phyloP scores from a whole-genome alignment of 2,113 vertebrate species.

The Tragelaphus buxtoni region DNA sequence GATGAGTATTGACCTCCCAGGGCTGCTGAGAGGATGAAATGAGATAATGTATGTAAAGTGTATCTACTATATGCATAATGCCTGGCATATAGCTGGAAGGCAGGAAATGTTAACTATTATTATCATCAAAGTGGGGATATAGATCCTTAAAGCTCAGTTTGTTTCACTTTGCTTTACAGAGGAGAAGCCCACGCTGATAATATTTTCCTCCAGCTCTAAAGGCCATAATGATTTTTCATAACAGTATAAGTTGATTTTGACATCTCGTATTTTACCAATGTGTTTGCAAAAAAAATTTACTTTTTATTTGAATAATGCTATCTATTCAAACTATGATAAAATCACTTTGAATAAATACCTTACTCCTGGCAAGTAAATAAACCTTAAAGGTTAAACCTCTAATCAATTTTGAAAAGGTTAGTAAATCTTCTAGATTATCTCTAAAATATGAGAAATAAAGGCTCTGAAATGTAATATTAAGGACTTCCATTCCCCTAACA shows the following conservation, averaged over 20 bases:
- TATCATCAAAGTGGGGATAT: background rate
- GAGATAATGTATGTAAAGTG: background rate
- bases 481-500: background rate
- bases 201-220: background rate
- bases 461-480: background rate
- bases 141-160: background rate
- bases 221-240: background rate
- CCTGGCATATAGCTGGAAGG: background rate
- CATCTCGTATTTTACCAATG: background rate
- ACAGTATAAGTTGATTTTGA: background rate
- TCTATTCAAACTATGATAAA: background rate
- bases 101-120: background rate
- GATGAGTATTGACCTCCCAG: background rate
- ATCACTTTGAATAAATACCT: slow-evolving; percentile 43
- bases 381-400: slow-evolving; percentile 40
- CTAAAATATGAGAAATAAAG: background rate
- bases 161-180: background rate
- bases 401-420: slow-evolving; percentile 15
- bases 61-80: background rate
- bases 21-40: background rate
- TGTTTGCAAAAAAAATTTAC: background rate
- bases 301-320: slow-evolving; percentile 15
- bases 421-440: background rate
- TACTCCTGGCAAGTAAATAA: slow-evolving; percentile 31
- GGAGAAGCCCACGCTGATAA: background rate